A percentile compares a stretch with the other conserved stretches of the same genome.
Evolutionary conservation across 1,140 invertebrate genomes (phyloP).

Genomic region (Diuraphis noxia): DNA sequence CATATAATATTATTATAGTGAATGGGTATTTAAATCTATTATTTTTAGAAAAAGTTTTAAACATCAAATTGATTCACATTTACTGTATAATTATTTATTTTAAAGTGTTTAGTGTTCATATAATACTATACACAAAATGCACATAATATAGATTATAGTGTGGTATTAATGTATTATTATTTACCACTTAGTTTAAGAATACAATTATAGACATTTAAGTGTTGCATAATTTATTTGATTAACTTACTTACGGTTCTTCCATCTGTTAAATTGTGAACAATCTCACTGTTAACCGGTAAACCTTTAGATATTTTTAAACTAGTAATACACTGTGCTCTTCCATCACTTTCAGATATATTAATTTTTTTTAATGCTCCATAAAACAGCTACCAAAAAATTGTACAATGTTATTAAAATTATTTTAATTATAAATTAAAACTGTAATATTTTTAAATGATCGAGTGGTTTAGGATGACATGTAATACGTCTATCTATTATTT

Average conservation of each 20-base stretch:
- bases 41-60: too few species aligned
- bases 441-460: not conserved
- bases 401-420: not conserved
- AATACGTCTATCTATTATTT: not conserved
- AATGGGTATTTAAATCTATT: too few species aligned
- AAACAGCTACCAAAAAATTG: not conserved
- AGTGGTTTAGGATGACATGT: not conserved
- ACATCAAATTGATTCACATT: too few species aligned
- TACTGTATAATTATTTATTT: too few species aligned
- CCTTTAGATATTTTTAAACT: not conserved
- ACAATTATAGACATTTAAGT: not conserved
- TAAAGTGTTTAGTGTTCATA: too few species aligned
- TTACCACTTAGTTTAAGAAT: not conserved
- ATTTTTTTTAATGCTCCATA: constrained; percentile 46
- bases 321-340: not conserved
- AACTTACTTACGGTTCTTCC: constrained; percentile 7
- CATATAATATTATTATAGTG: too few species aligned
- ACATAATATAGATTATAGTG: too few species aligned
- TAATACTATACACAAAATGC: too few species aligned
- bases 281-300: constrained; percentile 13
- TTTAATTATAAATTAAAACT: not conserved
- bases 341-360: not conserved
- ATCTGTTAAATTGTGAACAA: not conserved
- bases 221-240: not conserved
- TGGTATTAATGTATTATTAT: not conserved